Evolutionary conservation across 1,140 invertebrate species (phyloP), one percentile per base, ranked within the genome.

Genomic region (Papilio glaucus): DNA sequence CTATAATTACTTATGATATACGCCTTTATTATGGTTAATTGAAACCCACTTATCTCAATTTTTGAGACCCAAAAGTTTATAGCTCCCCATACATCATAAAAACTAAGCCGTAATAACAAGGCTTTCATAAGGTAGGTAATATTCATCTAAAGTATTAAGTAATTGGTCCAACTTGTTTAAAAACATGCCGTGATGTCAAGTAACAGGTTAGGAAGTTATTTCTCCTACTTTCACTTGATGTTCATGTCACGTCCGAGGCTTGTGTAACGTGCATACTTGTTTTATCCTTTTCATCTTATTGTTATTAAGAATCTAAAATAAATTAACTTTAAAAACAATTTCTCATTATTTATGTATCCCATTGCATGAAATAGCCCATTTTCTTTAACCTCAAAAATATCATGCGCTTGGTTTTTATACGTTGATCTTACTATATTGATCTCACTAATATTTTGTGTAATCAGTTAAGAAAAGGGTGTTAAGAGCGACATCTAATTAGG

Each of bases 211-310:
- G 70, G 74, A 77, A 77, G 73, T 62, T 45, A 74, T 78, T 74
- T 73, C 75, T 74, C 71, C 76, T 71, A 83, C 86, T 89, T 89
- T 89, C 86, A 84, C 87, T 82, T 74, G 76, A 85, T 77, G 76
- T 65, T 76, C 80, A 80, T 82, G 77, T 82, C 78, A 84, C 33
- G 37, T 78, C 75, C 72, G 41, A 72, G 70, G 76, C 76, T 63
- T 74, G 75, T 71, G 74, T 76, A 76, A 78, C 63, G 24, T 73
- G 61, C 65, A 38, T 72, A 62, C 73, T 71, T 70, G 69, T 79
- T 77, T 77, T 75, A 72, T 67, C 38, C 57, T 61, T 37, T 41
- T 71, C 37, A 53, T 60, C 53, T 42, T 37, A 26, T 71, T 57
- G 15, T 71, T 21, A 75, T 71, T 68, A 75, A 45, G 42, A 45